Evolutionary conservation across 2,888 invertebrate species (phyloP).

Genomic region (Drosophila greeni): DNA sequence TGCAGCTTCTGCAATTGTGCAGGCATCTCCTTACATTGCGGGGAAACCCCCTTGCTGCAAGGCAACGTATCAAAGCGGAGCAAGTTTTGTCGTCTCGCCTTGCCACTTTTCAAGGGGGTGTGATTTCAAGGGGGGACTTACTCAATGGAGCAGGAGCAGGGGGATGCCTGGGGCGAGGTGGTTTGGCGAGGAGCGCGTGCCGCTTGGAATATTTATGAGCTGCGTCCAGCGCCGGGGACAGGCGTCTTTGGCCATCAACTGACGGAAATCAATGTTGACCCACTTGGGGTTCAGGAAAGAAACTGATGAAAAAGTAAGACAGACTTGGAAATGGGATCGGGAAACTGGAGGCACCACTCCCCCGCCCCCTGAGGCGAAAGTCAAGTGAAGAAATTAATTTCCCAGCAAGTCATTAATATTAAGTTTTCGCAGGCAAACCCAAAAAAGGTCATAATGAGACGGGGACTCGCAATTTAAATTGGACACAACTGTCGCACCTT

Average conservation of each 20-base stretch:
- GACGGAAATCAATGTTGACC: constrained; percentile 72
- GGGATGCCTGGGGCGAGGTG: constrained; percentile 6
- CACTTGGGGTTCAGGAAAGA: constrained; percentile 57
- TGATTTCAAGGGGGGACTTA: background rate
- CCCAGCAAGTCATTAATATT: constrained; percentile 69
- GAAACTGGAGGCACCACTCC: constrained; percentile 19
- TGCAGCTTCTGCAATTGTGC: constrained; percentile 25
- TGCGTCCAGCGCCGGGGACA: constrained; percentile 43
- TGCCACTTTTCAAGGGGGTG: constrained; percentile 48
- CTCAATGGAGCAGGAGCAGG: no score
- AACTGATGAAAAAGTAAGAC: constrained; percentile 19
- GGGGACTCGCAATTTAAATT: constrained; percentile 28
- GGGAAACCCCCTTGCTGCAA: background rate
- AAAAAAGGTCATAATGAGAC: constrained; percentile 66
- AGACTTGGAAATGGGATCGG: constrained; percentile 31
- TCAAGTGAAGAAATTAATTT: constrained; percentile 66
- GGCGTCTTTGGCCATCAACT: constrained; percentile 42
- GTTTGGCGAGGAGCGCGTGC: constrained; percentile 58
- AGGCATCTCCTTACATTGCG: constrained; percentile 6
- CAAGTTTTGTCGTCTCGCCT: constrained; percentile 68
- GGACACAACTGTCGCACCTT: constrained; percentile 30
- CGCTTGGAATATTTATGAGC: constrained; percentile 69
- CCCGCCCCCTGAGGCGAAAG: constrained; percentile 51
- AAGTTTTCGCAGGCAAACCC: constrained; percentile 56
- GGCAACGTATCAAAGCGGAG: constrained; percentile 16